Conservation (phyloP, 2,797 vertebrate genomes). For the Chiloscyllium punctatum region DNA sequence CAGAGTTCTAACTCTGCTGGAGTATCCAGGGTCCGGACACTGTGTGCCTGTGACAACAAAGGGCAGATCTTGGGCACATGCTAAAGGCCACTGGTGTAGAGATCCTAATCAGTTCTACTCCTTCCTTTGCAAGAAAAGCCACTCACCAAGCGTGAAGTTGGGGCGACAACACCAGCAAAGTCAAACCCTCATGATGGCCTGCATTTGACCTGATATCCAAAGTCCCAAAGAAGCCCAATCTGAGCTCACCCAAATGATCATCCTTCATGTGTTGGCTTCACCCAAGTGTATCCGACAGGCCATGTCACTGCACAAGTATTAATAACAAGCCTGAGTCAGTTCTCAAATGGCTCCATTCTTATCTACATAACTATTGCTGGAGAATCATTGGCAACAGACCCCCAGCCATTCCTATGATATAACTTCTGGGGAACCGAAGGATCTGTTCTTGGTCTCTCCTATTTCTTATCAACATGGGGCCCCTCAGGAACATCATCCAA, state of each 20-base stretch:
- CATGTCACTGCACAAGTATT: not conserved
- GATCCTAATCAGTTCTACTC: not conserved
- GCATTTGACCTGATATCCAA: not conserved
- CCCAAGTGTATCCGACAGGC: not conserved
- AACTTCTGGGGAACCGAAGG: not conserved
- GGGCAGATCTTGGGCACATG: not conserved
- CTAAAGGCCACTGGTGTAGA: not conserved
- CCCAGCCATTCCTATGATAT: not conserved
- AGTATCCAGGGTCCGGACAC: not conserved
- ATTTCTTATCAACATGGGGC: not conserved
- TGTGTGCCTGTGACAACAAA: not conserved
- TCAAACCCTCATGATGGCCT: not conserved
- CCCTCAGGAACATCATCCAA: not conserved
- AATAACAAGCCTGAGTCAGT: not conserved
- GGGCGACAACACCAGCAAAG: not conserved
- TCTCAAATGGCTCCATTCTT: not conserved
- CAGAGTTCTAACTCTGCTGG: not conserved
- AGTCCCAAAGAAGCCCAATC: not conserved
- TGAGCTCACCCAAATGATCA: not conserved
- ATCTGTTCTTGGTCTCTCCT: not conserved
- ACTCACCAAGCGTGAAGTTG: not conserved
- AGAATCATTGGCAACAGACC: not conserved
- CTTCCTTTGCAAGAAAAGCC: not conserved
- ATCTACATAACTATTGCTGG: not conserved
- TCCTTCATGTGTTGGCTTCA: not conserved